A percentile compares a stretch with the other conserved stretches of the same genome.
Evolutionary conservation across 92 coral and sea anemone genomes (phyloP).

Genomic region (Actinernus sp.): DNA sequence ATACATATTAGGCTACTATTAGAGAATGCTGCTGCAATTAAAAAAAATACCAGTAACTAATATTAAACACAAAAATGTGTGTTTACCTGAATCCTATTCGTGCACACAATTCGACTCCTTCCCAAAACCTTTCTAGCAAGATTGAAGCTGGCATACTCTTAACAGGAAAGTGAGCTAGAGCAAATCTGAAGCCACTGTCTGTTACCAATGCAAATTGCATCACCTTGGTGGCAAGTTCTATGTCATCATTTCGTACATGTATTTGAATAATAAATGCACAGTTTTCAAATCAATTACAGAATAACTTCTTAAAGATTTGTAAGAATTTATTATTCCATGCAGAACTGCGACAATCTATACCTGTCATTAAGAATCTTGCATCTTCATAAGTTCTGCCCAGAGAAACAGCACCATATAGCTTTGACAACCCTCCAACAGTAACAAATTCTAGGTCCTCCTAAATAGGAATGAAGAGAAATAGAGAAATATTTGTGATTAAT

Average conservation of each 20-base stretch:
- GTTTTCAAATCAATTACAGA: neutral
- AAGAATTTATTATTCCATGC: too few relatives aligned
- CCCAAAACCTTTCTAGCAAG: constrained; percentile 35
- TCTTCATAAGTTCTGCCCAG: constrained; percentile 41
- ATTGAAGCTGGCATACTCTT: constrained; percentile 24
- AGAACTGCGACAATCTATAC: neutral
- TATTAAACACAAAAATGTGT: too few relatives aligned
- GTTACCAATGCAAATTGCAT: constrained; percentile 54
- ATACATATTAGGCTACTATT: too few relatives aligned
- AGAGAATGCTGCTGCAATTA: too few relatives aligned
- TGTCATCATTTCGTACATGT: neutral
- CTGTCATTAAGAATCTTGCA: constrained; percentile 8
- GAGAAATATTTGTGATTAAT: too few relatives aligned
- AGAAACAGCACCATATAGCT: constrained; percentile 23
- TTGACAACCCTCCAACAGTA: constrained; percentile 6
- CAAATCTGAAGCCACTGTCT: constrained; percentile 52
- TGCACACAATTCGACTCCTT: constrained; percentile 32
- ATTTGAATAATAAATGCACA: too few relatives aligned
- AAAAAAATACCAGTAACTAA: too few relatives aligned
- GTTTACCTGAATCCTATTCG: too few relatives aligned
- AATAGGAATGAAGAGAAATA: neutral
- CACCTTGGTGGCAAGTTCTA: constrained; percentile 46
- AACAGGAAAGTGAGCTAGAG: constrained; percentile 40
- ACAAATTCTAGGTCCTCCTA: constrained; percentile 41
- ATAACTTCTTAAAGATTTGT: too few relatives aligned